Base-by-base conservation (phyloP, 2,888 invertebrate genomes). In the Strigamia transsilvanica region DNA sequence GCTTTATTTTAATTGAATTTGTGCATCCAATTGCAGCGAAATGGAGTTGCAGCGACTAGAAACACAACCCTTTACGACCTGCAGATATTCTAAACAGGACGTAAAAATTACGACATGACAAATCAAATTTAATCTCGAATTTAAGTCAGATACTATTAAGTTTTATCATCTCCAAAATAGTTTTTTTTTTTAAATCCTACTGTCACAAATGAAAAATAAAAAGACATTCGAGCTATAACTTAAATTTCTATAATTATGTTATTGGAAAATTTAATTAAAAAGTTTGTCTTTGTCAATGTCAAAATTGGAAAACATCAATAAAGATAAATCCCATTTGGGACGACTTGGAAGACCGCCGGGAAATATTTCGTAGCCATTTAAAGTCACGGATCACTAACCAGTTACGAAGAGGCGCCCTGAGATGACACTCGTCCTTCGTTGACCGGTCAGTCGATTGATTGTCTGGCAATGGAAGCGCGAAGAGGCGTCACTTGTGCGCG, bases 391-490 rank as follows among this genome's bases (percentile, higher is more conserved):
- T 73, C 27, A 73, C 73, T 80, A 80, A 83, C 83, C 83, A 34
- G 82, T 83, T 15, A 83, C 82, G 27, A 83, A 61, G 2, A 83
- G 82, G 56, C 83, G 46, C 32, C 83, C 83, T 12, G 83, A 78
- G 42, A 79, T 83, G 82, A 83, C 80, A 73, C 83, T 83, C 21
- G 82, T 80, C 38, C 83, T 21, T 18, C 80, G 42, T 18, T 83
- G 83, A 21, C 83, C 82, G n/a, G 82, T 83, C 46, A 83, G 79
- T 46, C 82, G 79, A 46, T 83, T 81, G n/a, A 82, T 77, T 41
- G 83, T 83, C 32, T 83, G 83, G 42, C 83, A 83, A n/a, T 83
- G 80, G 79, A 83, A 83, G 15, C 80, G 41, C 21, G 83, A 83
- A 21, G 80, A 81, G 80, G 80, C 81, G 23, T 83, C 83, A 34